Evolutionary conservation across 2,888 invertebrate genomes (phyloP).

Genomic region (Temnothorax unifasciatus): DNA sequence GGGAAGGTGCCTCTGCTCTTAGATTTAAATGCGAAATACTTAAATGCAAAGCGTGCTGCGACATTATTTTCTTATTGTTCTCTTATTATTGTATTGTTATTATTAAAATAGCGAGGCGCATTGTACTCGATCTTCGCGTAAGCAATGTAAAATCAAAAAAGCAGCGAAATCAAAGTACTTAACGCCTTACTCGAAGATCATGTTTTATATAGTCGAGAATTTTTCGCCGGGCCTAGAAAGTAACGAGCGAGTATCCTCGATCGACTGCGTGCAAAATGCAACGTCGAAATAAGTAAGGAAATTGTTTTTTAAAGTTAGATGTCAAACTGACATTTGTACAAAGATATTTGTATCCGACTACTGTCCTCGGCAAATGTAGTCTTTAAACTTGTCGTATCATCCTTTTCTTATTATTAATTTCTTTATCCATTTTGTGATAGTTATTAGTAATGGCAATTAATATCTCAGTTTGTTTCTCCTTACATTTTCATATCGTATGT

Average conservation of each 20-base stretch:
- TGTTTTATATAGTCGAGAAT: conserved; percentile 18
- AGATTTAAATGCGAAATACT: conserved; percentile 41
- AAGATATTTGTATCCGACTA: conserved; percentile 1
- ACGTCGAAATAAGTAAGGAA: background rate
- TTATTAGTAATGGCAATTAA: background rate
- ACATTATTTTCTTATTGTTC: conserved; percentile 13
- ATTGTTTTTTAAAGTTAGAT: background rate
- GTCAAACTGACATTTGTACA: background rate
- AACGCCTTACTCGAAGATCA: conserved; percentile 17
- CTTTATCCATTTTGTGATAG: background rate
- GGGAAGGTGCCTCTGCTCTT: conserved; percentile 30
- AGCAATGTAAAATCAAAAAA: conserved; percentile 13
- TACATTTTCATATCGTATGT: background rate
- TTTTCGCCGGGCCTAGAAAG: background rate
- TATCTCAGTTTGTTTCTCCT: background rate
- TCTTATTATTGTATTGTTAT: background rate
- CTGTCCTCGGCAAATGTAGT: background rate
- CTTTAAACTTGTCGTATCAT: background rate
- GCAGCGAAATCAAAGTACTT: conserved; percentile 37
- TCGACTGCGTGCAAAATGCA: background rate
- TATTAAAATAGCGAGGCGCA: background rate
- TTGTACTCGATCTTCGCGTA: background rate
- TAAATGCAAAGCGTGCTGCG: background rate
- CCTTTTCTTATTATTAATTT: background rate
- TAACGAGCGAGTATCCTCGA: background rate